Conservation (phyloP, 1,140 invertebrate species). For the Anastrepha ludens region DNA sequence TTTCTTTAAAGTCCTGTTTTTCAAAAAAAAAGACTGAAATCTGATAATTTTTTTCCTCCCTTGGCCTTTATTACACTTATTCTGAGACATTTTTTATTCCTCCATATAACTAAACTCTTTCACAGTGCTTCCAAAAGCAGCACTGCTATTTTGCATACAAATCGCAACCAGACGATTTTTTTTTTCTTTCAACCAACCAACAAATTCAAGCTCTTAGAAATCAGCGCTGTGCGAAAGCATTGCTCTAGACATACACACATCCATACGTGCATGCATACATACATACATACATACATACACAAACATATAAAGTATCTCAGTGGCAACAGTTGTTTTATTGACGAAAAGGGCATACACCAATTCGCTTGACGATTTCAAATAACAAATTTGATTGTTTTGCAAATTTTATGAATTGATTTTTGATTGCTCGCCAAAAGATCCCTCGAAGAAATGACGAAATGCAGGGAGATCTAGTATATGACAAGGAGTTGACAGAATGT, state of each 20-base stretch:
- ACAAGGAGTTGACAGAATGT: conserved; percentile 14
- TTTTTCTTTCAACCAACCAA: neutral
- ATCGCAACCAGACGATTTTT: neutral
- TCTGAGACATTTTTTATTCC: too few relatives aligned
- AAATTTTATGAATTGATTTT: conserved; percentile 56
- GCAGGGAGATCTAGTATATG: neutral
- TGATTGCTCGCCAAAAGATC: conserved; percentile 17
- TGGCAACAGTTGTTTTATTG: neutral
- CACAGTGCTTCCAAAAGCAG: neutral
- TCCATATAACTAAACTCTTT: too few relatives aligned
- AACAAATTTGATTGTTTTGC: conserved; percentile 55
- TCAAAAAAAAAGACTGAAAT: too few relatives aligned
- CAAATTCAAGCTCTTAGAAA: neutral
- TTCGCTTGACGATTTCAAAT: neutral
- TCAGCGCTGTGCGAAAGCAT: neutral
- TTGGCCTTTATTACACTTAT: too few relatives aligned
- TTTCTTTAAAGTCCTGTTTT: too few relatives aligned
- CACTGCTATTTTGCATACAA: conserved; percentile 25
- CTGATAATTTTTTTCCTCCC: too few relatives aligned
- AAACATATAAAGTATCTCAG: neutral
- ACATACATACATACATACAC: too few relatives aligned
- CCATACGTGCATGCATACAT: too few relatives aligned
- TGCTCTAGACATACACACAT: too few relatives aligned
- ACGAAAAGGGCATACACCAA: neutral
- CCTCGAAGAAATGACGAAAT: conserved; percentile 5